Conservation (phyloP, 2,888 invertebrate genomes). For the Campoplex capitator region DNA sequence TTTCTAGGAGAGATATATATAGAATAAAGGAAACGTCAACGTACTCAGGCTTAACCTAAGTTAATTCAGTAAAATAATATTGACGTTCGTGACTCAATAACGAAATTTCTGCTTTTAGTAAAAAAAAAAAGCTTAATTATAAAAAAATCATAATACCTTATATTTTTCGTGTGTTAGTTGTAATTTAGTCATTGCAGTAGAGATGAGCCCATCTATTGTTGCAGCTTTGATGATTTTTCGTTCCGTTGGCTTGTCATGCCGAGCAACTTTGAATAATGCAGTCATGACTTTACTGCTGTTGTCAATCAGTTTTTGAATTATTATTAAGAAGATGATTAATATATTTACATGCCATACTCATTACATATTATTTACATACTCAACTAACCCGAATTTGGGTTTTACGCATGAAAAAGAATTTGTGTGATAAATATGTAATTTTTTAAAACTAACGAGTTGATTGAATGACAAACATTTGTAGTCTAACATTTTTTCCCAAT, state of each 20-base stretch:
- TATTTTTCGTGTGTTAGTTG: background rate
- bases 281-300: background rate
- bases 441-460: background rate
- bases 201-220: background rate
- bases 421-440: background rate
- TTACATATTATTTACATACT: too few relatives aligned
- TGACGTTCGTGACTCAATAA: background rate
- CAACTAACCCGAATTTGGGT: constrained; percentile 1
- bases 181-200: background rate
- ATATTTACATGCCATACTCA: background rate
- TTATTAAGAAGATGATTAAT: background rate
- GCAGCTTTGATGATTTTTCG: background rate
- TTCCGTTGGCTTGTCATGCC: constrained; percentile 5
- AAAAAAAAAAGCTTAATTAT: background rate
- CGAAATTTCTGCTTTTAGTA: background rate
- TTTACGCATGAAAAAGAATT: constrained; percentile 4
- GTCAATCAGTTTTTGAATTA: background rate
- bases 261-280: background rate
- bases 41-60: too few relatives aligned
- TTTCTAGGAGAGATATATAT: too few relatives aligned
- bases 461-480: constrained; percentile 3
- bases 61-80: background rate
- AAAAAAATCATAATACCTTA: background rate
- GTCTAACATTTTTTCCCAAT: background rate
- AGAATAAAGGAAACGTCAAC: too few relatives aligned